Conservation (phyloP, 1,140 invertebrate genomes). For the Pogonognathellus flavescens region DNA sequence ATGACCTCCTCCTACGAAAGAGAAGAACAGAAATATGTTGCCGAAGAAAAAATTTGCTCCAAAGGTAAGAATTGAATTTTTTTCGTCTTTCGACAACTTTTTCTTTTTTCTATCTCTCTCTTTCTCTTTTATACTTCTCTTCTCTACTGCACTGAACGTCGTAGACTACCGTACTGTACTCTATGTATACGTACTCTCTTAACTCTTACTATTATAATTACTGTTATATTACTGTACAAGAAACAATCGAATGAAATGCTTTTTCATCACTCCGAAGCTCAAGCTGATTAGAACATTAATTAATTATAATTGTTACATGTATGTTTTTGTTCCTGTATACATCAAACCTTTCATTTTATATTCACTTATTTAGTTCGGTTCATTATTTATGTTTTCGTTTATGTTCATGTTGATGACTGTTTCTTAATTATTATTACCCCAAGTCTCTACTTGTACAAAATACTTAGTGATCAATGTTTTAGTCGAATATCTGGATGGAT, state of each 20-base stretch:
- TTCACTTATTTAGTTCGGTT: slow-evolving; percentile 1
- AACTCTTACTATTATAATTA: not conserved
- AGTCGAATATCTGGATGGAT: not conserved
- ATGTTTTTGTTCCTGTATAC: slow-evolving; percentile 4
- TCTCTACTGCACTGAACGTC: slow-evolving; percentile 47
- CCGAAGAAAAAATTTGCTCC: slow-evolving; percentile 68
- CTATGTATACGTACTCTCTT: too few species aligned
- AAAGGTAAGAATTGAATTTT: slow-evolving; percentile 58
- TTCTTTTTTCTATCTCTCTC: slow-evolving; percentile 1
- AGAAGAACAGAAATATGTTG: slow-evolving; percentile 71
- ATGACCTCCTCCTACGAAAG: slow-evolving; percentile 71
- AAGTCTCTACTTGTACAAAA: not conserved
- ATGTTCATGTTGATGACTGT: not conserved
- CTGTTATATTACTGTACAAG: slow-evolving; percentile 35
- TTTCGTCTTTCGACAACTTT: not conserved
- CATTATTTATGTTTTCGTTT: not conserved
- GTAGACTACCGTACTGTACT: slow-evolving; percentile 16
- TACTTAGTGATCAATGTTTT: slow-evolving; percentile 6
- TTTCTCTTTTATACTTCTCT: slow-evolving; percentile 35
- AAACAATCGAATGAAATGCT: slow-evolving; percentile 44
- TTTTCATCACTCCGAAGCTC: slow-evolving; percentile 60
- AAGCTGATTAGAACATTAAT: slow-evolving; percentile 55
- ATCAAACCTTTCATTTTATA: not conserved
- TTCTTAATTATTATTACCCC: too few species aligned
- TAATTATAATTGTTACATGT: slow-evolving; percentile 10